A percentile compares a stretch with the other conserved stretches of the same genome.
phyloP scores from a whole-genome alignment of 2,113 vertebrate genomes.

The Clupea harengus region DNA sequence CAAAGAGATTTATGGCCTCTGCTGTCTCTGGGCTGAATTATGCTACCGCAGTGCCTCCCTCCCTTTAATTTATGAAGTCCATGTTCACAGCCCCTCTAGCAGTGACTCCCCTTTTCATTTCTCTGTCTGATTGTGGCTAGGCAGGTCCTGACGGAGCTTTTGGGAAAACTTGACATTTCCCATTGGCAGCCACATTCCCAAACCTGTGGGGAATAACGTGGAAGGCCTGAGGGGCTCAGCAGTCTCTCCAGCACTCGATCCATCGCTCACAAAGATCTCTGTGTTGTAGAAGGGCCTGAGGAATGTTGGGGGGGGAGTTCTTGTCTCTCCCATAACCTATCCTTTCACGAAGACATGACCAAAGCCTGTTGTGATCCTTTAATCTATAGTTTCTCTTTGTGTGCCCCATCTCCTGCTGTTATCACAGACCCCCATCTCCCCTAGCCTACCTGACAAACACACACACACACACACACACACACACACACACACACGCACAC shows the following conservation, averaged over 20 bases:
- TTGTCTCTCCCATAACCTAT: background rate
- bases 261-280: constrained; percentile 24
- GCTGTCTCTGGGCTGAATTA: background rate
- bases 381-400: constrained; percentile 36
- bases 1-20: background rate
- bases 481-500: background rate
- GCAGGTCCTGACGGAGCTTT: background rate
- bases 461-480: constrained; percentile 19
- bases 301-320: constrained; percentile 17
- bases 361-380: constrained; percentile 35
- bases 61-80: background rate
- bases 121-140: background rate
- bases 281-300: constrained; percentile 22
- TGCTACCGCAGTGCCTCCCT: background rate
- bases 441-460: background rate
- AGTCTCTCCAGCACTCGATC: background rate
- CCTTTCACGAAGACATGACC: constrained; percentile 34
- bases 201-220: background rate
- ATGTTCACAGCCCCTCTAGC: background rate
- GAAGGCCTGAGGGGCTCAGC: too few relatives aligned
- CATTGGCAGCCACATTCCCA: background rate
- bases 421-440: background rate
- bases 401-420: background rate
- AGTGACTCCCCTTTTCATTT: background rate
- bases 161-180: background rate